phyloP scores from a whole-genome alignment of 2,113 vertebrate genomes.

The Opisthocomus hoazin region DNA sequence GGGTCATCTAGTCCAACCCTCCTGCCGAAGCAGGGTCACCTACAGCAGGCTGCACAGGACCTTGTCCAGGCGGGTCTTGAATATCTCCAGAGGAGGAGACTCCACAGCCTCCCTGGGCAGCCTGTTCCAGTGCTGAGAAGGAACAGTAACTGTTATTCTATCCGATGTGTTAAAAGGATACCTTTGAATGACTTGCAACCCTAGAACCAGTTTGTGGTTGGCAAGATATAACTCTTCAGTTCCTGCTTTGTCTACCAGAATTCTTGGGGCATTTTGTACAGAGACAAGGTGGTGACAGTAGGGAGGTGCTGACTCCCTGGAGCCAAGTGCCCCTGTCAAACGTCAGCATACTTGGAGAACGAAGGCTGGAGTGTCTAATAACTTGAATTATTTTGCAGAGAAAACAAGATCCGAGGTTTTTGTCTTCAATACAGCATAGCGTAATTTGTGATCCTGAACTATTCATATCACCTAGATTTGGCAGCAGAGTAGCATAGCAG shows the following conservation, averaged over 20 bases:
- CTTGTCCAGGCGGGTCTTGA: too few relatives aligned
- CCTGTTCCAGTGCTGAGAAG: too few relatives aligned
- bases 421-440: not conserved
- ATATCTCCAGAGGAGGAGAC: too few relatives aligned
- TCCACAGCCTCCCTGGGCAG: too few relatives aligned
- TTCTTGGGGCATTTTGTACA: not conserved
- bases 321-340: not conserved
- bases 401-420: not conserved
- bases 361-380: not conserved
- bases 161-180: not conserved
- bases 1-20: too few relatives aligned
- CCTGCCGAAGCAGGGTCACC: too few relatives aligned
- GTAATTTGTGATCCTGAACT: not conserved
- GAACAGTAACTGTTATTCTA: not conserved
- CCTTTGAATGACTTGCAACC: not conserved
- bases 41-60: too few relatives aligned
- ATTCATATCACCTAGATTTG: not conserved
- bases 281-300: not conserved
- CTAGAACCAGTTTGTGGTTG: not conserved
- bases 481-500: not conserved
- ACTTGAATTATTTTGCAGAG: not conserved
- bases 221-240: not conserved
- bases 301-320: not conserved
- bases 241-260: not conserved
- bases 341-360: not conserved